Conservation (phyloP, 2,888 invertebrate species). For the Drosophila cognata region DNA sequence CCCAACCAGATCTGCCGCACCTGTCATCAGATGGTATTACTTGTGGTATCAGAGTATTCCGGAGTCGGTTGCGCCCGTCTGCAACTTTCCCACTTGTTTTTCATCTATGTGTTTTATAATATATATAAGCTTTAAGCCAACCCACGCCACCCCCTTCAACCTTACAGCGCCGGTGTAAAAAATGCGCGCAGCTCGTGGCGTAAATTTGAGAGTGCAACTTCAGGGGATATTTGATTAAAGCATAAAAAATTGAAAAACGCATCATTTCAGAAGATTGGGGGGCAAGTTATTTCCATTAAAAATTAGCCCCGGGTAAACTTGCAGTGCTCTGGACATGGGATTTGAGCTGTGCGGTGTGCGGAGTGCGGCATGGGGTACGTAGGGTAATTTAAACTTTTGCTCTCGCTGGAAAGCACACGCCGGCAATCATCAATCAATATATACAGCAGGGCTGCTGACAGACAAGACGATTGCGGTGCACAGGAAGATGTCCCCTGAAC, state of each 20-base stretch:
- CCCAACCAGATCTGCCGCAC: neutral
- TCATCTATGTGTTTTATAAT: neutral
- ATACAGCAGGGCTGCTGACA: constrained; percentile 53
- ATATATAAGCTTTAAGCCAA: constrained; percentile 19
- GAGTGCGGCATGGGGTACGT: constrained; percentile 16
- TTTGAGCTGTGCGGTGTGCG: constrained; percentile 5
- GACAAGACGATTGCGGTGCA: constrained; percentile 38
- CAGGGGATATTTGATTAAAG: constrained; percentile 64
- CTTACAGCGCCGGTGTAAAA: constrained; percentile 31
- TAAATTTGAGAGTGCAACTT: constrained; percentile 53
- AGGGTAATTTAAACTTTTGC: constrained; percentile 71
- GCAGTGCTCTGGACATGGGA: constrained; percentile 16
- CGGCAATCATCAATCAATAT: constrained; percentile 77
- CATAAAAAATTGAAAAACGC: constrained; percentile 59
- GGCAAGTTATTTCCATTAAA: constrained; percentile 73
- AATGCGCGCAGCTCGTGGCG: constrained; percentile 39
- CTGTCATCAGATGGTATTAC: neutral
- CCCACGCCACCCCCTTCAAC: neutral
- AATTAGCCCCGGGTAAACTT: constrained; percentile 64
- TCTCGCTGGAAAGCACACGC: constrained; percentile 48
- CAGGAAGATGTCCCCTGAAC: constrained; percentile 38
- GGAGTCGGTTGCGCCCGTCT: neutral
- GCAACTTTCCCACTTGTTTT: neutral
- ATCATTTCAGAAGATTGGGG: constrained; percentile 38
- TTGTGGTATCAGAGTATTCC: neutral